Evolutionary conservation across 2,888 invertebrate genomes (phyloP), one percentile per base, ranked within the genome.

Genomic region (Ennomos erosarius): DNA sequence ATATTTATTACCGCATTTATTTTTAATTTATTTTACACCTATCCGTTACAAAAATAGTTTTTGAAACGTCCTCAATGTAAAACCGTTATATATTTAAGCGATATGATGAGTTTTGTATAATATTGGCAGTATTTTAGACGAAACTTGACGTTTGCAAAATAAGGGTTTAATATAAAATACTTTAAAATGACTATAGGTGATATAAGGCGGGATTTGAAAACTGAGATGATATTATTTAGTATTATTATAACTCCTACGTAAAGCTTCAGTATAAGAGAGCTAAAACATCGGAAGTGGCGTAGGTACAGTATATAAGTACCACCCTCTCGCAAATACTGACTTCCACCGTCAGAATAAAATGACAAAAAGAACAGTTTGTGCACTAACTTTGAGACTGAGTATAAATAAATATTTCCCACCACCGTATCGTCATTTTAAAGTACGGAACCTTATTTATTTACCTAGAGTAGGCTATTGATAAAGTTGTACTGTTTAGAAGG

Each of bases 401-500:
- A 45, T 55, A 46, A 16, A 34, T 35, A 38, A 39, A 12, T 49
- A 44, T 33, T 52, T 50, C 43, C 55, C 35, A 13, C 49, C 55
- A 62, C 74, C 76, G 64, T 59, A 76, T 67, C 70, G 83, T 76
- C 82, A 83, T 82, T 79, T 78, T 74, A 74, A 74, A 78, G 81
- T 73, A 76, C 62, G 63, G 55, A 65, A 70, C 78, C 76, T 82
- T 84, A 82, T 78, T 73, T 73, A 79, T 79, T 88, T 84, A 88
- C 81, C 87, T 89, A 90, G 12, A 59, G 82, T 88, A 90, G 83
- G 87, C 85, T 92, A 92, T 90, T 89, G 90, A 81, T 46, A 38
- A 82, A 90, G 82, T 93, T 92, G 93, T 93, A 93, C 93, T 93
- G 92, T 89, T 73, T 76, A 74, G 81, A 93, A 93, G 92, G 93